Conservation (phyloP, 2,797 vertebrate genomes). For the Danio aesculapii region DNA sequence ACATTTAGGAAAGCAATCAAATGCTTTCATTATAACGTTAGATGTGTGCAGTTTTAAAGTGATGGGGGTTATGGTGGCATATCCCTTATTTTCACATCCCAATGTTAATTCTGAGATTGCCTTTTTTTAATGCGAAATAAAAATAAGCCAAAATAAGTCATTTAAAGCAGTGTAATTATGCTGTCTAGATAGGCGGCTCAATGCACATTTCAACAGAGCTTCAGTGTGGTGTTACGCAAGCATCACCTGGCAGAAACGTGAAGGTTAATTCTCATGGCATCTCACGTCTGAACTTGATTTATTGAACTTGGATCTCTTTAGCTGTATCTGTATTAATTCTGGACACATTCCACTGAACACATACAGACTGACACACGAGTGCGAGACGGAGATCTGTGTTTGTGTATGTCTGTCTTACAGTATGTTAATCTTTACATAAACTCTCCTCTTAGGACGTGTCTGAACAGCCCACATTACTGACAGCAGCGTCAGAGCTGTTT, state of each 20-base stretch:
- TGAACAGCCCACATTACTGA: not conserved
- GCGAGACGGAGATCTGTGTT: conserved; percentile 19
- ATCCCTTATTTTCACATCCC: too few species aligned
- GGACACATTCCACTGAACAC: conserved; percentile 31
- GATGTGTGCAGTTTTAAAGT: too few species aligned
- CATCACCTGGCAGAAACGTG: conserved; percentile 21
- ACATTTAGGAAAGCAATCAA: too few species aligned
- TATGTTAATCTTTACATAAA: conserved; percentile 46
- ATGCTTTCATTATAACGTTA: too few species aligned
- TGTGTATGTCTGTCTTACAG: conserved; percentile 43
- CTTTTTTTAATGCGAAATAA: not conserved
- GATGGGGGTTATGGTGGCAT: too few species aligned
- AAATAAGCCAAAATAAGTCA: too few species aligned
- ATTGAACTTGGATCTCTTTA: conserved; percentile 16
- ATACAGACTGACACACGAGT: conserved; percentile 16
- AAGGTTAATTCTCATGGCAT: conserved; percentile 35
- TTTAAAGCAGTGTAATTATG: not conserved
- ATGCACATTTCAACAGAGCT: not conserved
- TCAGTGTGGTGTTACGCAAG: conserved; percentile 23
- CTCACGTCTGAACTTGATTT: conserved; percentile 41
- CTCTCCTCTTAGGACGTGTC: conserved; percentile 19
- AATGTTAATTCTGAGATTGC: not conserved
- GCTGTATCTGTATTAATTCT: conserved; percentile 31
- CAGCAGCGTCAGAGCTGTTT: conserved; percentile 5
- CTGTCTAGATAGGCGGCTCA: conserved; percentile 8